A percentile compares a stretch with the other conserved stretches of the same genome.
Conservation (phyloP, 2,797 vertebrate species). For the Helicolenus hilgendorfi region DNA sequence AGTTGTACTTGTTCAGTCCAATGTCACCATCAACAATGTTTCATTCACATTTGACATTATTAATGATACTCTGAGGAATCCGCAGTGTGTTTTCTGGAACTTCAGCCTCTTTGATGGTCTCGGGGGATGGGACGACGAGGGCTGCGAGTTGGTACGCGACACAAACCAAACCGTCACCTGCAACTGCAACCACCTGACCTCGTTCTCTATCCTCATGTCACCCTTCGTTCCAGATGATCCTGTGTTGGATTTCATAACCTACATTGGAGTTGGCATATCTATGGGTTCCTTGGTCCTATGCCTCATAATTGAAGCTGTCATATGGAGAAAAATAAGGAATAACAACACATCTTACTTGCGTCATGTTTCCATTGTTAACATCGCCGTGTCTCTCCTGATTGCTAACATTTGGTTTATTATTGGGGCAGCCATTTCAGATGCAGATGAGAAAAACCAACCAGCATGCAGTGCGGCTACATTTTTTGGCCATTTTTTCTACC, state of each 20-base stretch:
- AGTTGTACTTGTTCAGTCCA: slow-evolving; percentile 89
- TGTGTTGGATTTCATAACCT: slow-evolving; percentile 88
- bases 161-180: slow-evolving; percentile 78
- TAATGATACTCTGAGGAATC: slow-evolving; percentile 45
- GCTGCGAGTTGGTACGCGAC: slow-evolving; percentile 72
- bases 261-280: slow-evolving; percentile 92
- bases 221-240: not conserved
- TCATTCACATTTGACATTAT: slow-evolving; percentile 88
- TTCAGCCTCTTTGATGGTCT: slow-evolving; percentile 78
- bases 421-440: slow-evolving; percentile 71
- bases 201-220: slow-evolving; percentile 96
- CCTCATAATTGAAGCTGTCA: slow-evolving; percentile 91
- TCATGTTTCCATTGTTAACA: slow-evolving; percentile 94
- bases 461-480: slow-evolving; percentile 91
- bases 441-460: not conserved
- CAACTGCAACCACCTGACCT: slow-evolving; percentile 93
- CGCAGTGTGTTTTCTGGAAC: slow-evolving; percentile 95
- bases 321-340: slow-evolving; percentile 93
- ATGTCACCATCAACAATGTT: slow-evolving; percentile 75
- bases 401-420: slow-evolving; percentile 95
- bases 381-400: slow-evolving; percentile 92
- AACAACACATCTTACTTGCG: slow-evolving; percentile 93
- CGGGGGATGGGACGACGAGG: slow-evolving; percentile 89
- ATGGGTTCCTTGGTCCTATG: slow-evolving; percentile 91
- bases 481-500: slow-evolving; percentile 95